Conservation (phyloP, 2,797 vertebrate species). For the Danio choprae region DNA sequence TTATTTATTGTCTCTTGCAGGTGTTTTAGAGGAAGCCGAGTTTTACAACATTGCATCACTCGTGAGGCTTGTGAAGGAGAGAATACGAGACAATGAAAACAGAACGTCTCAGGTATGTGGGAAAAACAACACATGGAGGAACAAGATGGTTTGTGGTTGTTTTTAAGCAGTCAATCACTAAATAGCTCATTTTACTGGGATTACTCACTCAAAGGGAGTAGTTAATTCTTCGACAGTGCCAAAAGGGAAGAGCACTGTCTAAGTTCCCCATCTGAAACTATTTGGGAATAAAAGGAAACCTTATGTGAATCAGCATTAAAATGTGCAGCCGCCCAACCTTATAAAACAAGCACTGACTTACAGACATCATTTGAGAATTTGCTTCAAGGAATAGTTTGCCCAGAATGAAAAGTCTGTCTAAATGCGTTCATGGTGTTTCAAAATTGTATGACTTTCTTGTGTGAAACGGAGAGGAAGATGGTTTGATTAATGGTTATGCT, state of each 20-base stretch:
- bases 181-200: not conserved
- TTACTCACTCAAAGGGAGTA: not conserved
- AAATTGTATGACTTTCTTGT: not conserved
- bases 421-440: not conserved
- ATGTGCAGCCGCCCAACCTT: not conserved
- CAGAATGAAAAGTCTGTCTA: not conserved
- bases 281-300: not conserved
- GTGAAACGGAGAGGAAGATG: not conserved
- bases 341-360: not conserved
- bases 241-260: not conserved
- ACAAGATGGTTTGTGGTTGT: not conserved
- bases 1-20: conserved; percentile 72
- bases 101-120: conserved; percentile 91
- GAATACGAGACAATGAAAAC: conserved; percentile 98
- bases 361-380: not conserved
- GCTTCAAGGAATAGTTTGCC: not conserved
- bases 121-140: not conserved
- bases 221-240: not conserved
- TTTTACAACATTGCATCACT: conserved; percentile 98
- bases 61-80: conserved; percentile 94
- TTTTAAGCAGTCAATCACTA: not conserved
- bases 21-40: conserved; percentile 97
- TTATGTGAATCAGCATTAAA: not conserved
- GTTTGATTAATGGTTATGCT: not conserved
- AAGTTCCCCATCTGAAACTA: not conserved